A percentile compares a stretch with the other conserved stretches of the same genome.
Evolutionary conservation across 2,888 invertebrate genomes (phyloP).

Genomic region (Limenitis arthemis): DNA sequence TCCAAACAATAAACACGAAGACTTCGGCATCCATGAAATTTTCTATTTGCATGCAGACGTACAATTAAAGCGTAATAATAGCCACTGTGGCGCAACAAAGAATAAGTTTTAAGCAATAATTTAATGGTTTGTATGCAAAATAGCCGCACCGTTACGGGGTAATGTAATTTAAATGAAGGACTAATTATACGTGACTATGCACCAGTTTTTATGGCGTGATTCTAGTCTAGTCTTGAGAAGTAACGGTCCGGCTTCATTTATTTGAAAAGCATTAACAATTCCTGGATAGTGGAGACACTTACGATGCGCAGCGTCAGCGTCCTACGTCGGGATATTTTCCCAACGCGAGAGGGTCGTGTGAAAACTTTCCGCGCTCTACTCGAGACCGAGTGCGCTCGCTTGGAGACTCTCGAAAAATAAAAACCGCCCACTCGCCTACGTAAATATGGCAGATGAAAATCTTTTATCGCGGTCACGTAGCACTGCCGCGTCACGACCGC

Average conservation of each 20-base stretch:
- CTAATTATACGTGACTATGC: constrained; percentile 57
- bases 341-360: constrained; percentile 55
- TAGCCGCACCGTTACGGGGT: constrained; percentile 65
- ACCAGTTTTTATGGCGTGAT: constrained; percentile 42
- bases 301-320: constrained; percentile 6
- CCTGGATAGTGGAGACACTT: constrained; percentile 21
- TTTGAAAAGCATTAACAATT: constrained; percentile 45
- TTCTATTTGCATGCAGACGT: constrained; percentile 67
- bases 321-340: constrained; percentile 38
- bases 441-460: constrained; percentile 72
- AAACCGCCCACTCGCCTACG: constrained; percentile 69
- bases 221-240: constrained; percentile 39
- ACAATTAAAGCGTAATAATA: constrained; percentile 69
- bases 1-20: constrained; percentile 27
- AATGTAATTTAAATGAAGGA: constrained; percentile 70
- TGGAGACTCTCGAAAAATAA: constrained; percentile 65
- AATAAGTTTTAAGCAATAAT: constrained; percentile 72
- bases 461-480: constrained; percentile 72
- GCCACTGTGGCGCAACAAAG: constrained; percentile 68
- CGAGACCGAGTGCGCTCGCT: constrained; percentile 40
- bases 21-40: constrained; percentile 59
- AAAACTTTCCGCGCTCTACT: constrained; percentile 53
- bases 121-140: constrained; percentile 72
- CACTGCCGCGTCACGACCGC: constrained; percentile 66
- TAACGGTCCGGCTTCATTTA: constrained; percentile 37